A percentile compares a stretch with the other conserved stretches of the same genome.
Evolutionary conservation across 2,797 vertebrate species (phyloP).

Genomic region (Cacajao melanocephalus): DNA sequence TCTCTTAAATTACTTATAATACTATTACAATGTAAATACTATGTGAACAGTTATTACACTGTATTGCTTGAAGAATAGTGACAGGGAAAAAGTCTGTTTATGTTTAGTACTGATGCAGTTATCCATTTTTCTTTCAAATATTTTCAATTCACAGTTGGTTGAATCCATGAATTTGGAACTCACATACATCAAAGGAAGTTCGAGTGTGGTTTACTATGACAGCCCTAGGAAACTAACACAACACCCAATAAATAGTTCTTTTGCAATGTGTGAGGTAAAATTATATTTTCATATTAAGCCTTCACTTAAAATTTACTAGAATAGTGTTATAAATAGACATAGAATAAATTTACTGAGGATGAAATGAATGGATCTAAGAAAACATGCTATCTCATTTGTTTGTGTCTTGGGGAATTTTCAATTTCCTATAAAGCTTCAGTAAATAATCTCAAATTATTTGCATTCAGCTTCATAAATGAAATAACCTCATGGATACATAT

Average conservation of each 20-base stretch:
- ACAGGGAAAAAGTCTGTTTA: neutral
- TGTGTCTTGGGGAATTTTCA: neutral
- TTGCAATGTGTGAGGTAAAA: neutral
- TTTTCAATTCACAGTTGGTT: neutral
- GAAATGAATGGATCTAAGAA: neutral
- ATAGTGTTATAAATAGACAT: neutral
- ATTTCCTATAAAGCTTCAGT: neutral
- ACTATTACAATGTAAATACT: neutral
- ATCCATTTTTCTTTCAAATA: neutral
- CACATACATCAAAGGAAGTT: neutral
- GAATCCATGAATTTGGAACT: neutral
- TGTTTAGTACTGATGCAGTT: neutral
- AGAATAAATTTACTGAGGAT: neutral
- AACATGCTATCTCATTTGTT: neutral
- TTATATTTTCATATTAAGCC: neutral
- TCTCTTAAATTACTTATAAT: neutral
- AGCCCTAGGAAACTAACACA: neutral
- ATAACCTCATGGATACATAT: neutral
- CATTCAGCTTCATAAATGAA: neutral
- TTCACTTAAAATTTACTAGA: neutral
- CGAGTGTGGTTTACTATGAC: neutral
- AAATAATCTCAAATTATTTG: neutral
- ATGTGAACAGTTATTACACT: neutral
- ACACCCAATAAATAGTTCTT: neutral
- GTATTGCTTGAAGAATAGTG: neutral